These are phyloP conservation scores for Ceuthmochares aereus DNA, from an alignment of 2,113 vertebrate species.

Conservation along the genomic window DNA sequence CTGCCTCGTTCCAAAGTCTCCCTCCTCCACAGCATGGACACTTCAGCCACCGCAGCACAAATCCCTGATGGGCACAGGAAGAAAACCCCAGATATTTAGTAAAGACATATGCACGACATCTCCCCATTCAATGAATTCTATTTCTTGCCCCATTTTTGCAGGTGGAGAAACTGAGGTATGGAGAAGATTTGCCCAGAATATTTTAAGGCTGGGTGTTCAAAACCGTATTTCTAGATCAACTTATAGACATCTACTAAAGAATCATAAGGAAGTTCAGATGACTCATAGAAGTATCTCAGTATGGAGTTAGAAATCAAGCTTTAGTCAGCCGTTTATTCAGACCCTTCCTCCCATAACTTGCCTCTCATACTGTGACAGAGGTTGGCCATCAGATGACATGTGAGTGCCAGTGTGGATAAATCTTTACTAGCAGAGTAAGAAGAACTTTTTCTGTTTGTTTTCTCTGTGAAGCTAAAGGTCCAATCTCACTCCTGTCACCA, in stretches of 20 bases:
- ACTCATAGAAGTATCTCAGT: neutral
- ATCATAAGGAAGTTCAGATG: no score
- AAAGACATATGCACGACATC: neutral
- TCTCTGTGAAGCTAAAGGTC: neutral
- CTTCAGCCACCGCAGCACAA: neutral
- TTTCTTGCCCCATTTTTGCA: neutral
- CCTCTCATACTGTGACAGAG: fast-evolving
- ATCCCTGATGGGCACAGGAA: fast-evolving
- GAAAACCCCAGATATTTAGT: neutral
- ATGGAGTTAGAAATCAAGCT: neutral
- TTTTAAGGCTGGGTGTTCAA: neutral
- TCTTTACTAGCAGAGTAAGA: neutral
- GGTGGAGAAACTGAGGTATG: fast-evolving
- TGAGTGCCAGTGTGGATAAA: neutral
- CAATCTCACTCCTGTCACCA: neutral
- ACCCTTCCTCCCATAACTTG: neutral
- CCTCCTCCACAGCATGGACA: neutral
- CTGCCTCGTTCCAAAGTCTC: neutral
- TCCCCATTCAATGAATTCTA: neutral
- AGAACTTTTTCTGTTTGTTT: neutral
- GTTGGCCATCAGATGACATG: neutral
- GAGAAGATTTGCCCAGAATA: neutral
- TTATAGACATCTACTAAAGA: neutral
- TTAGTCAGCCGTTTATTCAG: neutral
- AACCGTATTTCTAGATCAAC: neutral